A percentile compares a stretch with the other conserved stretches of the same genome.
Evolutionary conservation across 1,140 invertebrate genomes (phyloP).

Genomic region (Aethina tumida): DNA sequence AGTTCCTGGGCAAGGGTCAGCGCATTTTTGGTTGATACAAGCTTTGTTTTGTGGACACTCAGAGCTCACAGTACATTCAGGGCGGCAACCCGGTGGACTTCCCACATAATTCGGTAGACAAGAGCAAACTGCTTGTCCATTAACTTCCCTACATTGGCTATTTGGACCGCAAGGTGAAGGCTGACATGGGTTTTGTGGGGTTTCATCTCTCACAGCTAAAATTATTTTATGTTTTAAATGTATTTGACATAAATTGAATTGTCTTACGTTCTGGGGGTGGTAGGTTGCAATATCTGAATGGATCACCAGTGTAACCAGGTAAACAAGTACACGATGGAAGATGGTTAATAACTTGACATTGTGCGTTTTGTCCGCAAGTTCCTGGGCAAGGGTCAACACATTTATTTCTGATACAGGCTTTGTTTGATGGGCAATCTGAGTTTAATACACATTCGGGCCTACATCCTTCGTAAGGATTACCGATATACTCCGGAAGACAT

Average conservation of each 20-base stretch:
- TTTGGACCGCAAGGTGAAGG: constrained; percentile 53
- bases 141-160: constrained; percentile 45
- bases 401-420: constrained; percentile 60
- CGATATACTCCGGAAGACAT: constrained; percentile 47
- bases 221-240: constrained; percentile 41
- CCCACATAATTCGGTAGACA: constrained; percentile 53
- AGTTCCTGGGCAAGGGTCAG: constrained; percentile 61
- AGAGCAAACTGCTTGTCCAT: constrained; percentile 44
- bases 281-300: constrained; percentile 42
- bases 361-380: constrained; percentile 58
- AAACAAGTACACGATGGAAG: constrained; percentile 57
- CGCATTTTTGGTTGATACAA: constrained; percentile 62
- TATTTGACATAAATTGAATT: constrained; percentile 38
- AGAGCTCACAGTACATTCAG: constrained; percentile 73
- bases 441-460: constrained; percentile 60
- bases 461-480: constrained; percentile 59
- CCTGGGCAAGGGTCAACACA: constrained; percentile 64
- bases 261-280: constrained; percentile 20
- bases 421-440: constrained; percentile 56
- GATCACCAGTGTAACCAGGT: constrained; percentile 56
- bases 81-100: constrained; percentile 57
- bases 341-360: constrained; percentile 62
- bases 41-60: constrained; percentile 64
- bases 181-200: constrained; percentile 42
- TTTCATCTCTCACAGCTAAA: constrained; percentile 39